Base-by-base conservation (phyloP, 1,140 invertebrate genomes). In the Ostrea edulis region DNA sequence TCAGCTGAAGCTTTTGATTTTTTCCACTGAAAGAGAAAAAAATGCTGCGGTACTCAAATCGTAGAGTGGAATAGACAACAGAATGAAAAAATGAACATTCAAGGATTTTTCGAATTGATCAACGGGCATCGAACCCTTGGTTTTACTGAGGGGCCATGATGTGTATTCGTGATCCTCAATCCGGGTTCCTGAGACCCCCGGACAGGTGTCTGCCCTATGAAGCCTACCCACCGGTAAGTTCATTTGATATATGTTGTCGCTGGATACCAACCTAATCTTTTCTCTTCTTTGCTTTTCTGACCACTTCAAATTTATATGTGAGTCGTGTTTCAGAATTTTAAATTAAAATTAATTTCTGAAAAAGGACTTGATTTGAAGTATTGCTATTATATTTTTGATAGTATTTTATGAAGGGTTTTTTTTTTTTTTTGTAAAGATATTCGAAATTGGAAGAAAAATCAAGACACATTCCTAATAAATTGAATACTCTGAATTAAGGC, bases 181-280 rank as follows among this genome's bases (percentile, higher is more conserved):
- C 87, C 22, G 87, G 87, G 87, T 88, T 88, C 65, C 68, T 88
- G 51, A 53, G 87, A 65, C 87, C 87, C 65, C 87, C 87, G 83
- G 87, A 88, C 83, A 88, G 87, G 65, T 88, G 87, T 83, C 82
- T 88, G 20, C 87, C 87, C n/a, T 88, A 88, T 62, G 87, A 88
- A 54, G 87, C 87, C 29, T 88, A 88, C 77, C 87, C 87, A n/a
- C 87, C 87, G 87, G 87, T 88, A 88, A 88, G 87, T 51, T 11
- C 55, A 58, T 2, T 58, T 58, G 3, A 58, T 58, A 58, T n/a
- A n/a, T n/a, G n/a, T n/a, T n/a, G n/a, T n/a, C n/a, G n/a, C n/a
- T n/a, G n/a, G n/a, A n/a, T n/a, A n/a, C n/a, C n/a, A n/a, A n/a
- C n/a, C n/a, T n/a, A n/a, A n/a, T n/a, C n/a, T n/a, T n/a, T n/a